phyloP scores from a whole-genome alignment of 2,888 invertebrate genomes.

The Aradus depressus region DNA sequence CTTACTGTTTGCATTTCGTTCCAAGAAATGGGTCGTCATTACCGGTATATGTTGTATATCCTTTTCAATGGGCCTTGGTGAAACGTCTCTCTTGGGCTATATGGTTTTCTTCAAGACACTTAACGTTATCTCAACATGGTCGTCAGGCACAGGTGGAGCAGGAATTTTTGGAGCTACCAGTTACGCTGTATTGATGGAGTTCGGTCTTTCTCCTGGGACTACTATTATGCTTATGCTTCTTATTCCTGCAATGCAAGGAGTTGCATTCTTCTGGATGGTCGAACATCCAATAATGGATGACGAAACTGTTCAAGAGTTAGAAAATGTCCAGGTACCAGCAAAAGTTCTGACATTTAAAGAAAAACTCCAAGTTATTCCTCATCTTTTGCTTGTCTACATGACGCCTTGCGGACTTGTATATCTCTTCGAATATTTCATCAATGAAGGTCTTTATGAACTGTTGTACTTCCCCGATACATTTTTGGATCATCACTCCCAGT shows the following conservation, averaged over 20 bases:
- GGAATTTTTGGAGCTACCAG: slow-evolving; percentile 67
- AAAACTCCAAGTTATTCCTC: neutral
- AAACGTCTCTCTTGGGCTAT: slow-evolving; percentile 62
- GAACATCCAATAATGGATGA: slow-evolving; percentile 15
- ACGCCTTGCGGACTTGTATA: slow-evolving; percentile 65
- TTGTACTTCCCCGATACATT: slow-evolving; percentile 51
- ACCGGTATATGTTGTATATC: slow-evolving; percentile 64
- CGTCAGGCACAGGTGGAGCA: slow-evolving; percentile 78
- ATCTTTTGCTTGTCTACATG: slow-evolving; percentile 45
- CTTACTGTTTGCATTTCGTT: slow-evolving; percentile 53
- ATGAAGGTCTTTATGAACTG: slow-evolving; percentile 72
- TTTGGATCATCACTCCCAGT: slow-evolving; percentile 50
- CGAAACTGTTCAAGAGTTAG: neutral
- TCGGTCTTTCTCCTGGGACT: slow-evolving; percentile 25
- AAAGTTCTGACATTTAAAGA: slow-evolving; percentile 2
- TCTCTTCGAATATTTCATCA: slow-evolving; percentile 76
- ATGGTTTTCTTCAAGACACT: slow-evolving; percentile 48
- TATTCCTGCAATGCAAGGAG: slow-evolving; percentile 29
- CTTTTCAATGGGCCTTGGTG: slow-evolving; percentile 66
- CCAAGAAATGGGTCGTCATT: slow-evolving; percentile 49
- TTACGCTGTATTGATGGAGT: slow-evolving; percentile 39
- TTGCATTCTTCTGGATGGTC: slow-evolving; percentile 17
- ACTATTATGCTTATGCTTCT: slow-evolving; percentile 29
- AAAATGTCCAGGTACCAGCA: neutral
- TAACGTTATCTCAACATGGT: slow-evolving; percentile 69